Base-by-base conservation (phyloP, 2,113 vertebrate genomes). In the Plotosus lineatus region DNA sequence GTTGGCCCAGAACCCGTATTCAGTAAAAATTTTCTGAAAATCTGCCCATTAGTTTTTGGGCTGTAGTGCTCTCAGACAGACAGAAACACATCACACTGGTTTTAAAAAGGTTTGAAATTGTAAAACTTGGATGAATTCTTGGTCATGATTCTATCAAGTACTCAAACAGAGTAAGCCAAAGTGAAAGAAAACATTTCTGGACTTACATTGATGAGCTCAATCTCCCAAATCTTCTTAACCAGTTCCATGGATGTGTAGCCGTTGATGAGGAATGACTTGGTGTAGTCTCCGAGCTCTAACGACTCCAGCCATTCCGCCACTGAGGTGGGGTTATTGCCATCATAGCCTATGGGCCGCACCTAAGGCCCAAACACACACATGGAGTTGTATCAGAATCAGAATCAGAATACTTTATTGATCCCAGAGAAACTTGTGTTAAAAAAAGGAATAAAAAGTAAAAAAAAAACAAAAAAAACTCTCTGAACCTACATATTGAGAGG, bases 221-320 rank as follows among this genome's bases (percentile, higher is more conserved):
- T 97, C 86, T 99, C 97, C 97, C 97, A 99, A 91, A 99, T 97
- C 93, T 99, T 99, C 93, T 98, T 98, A 84, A 98, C 95, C 86
- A 98, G 95, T 88, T 99, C 97, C 96, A 99, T 98, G 82, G 97
- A 98, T 8, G 97, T 98, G 92, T 98, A 99, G 82, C 97, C 97
- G 51, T 98, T 99, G 89, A 98, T 94, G 83, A 98, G 96, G 90
- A 99, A 99, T 82, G 96, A 93, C 92, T 99, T 99, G 86, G 96
- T 98, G 94, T 99, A 98, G 92, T 99, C 97, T 31, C 96, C 96
- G 63, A 99, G 90, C 90, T 99, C 97, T 90, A 99, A 88, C 66
- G 97, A 99, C 89, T 99, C 97, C 92, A 99, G 92, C 97, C 97
- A 99, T 90, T 99, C 97, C 0, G 96, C 97, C 86, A 99, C 97